phyloP scores from a whole-genome alignment of 2,888 invertebrate species.

The Morpho deidamia region DNA sequence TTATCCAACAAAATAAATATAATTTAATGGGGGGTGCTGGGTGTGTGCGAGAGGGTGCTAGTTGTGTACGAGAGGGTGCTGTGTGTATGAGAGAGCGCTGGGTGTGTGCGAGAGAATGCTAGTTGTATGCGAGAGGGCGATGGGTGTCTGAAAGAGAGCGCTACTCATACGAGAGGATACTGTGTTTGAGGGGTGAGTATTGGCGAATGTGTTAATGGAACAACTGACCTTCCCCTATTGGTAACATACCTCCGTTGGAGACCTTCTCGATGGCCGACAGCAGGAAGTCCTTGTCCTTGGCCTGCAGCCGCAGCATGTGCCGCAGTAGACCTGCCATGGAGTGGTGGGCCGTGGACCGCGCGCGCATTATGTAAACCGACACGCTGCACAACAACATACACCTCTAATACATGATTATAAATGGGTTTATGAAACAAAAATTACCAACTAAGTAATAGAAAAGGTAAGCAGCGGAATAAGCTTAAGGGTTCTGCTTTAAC shows the following conservation, averaged over 20 bases:
- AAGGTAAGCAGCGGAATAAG: too few species aligned
- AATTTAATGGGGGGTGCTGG: too few species aligned
- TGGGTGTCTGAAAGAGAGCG: background rate
- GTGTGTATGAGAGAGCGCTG: background rate
- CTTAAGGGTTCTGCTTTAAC: too few species aligned
- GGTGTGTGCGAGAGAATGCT: background rate
- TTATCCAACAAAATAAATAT: too few species aligned
- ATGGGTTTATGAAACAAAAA: too few species aligned
- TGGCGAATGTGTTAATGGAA: background rate
- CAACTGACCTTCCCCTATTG: too few species aligned
- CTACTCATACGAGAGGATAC: too few species aligned
- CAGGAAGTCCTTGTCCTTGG: conserved; percentile 84
- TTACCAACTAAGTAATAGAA: too few species aligned
- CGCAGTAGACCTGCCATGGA: conserved; percentile 79
- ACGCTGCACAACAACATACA: conserved; percentile 58
- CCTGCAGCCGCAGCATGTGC: conserved; percentile 81
- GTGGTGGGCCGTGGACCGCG: conserved; percentile 79
- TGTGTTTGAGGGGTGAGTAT: background rate
- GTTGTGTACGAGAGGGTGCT: background rate
- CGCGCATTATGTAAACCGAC: conserved; percentile 80
- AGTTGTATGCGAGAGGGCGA: background rate
- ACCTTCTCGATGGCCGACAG: conserved; percentile 80
- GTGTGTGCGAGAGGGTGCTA: background rate
- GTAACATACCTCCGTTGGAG: conserved; percentile 73
- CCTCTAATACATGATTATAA: background rate